Base-by-base conservation (phyloP, 30 jellyfish, hydroid and myxozoan species). In the Catostylus mosaicus region DNA sequence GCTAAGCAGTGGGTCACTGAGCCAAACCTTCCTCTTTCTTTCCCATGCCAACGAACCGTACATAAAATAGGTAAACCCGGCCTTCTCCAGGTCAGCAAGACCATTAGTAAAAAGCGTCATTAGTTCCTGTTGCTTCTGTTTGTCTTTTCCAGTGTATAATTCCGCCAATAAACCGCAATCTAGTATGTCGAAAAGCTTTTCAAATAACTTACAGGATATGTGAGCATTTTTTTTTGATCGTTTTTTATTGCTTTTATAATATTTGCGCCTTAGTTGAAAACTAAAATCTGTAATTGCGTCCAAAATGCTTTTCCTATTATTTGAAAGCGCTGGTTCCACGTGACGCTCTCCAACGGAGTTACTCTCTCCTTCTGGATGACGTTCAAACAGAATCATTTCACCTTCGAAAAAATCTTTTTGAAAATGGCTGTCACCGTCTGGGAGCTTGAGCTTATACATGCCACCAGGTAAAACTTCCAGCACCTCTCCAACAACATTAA, bases 101-200 rank as follows among this genome's bases (percentile, higher is more conserved):
- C 67, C 67, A 1, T 18, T 16, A 1, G 30, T 12, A 30, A 33
- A 70, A 20, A n/a, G 32, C 43, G 59, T 40, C 36, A 35, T 66
- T 67, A 70, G 36, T 24, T 2, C 67, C 36, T 40, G 37, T 70
- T 70, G 59, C 82, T 43, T 20, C 29, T 40, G 46, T 24, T 37
- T 40, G 61, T 47, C 14, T 5, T 10, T 14, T 23, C 18, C 16
- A 4, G 30, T 35, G 34, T 70, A 36, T 18, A 34, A 67, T 40
- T 70, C 82, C 19, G 82, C 82, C 38, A 70, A 47, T 12, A 70
- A 66, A 19, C 82, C 67, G 40, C 29, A 37, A 30, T 70, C 82
- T 4, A 70, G 82, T 1, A 37, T 9, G 2, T 38, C 67, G 67
- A 70, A 40, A 16, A 31, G 40, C 3, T 23, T 37, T 40, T 12